A percentile compares a stretch with the other conserved stretches of the same genome.
Evolutionary conservation across 2,888 invertebrate species (phyloP).

Genomic region (Tupiocoris notatus): DNA sequence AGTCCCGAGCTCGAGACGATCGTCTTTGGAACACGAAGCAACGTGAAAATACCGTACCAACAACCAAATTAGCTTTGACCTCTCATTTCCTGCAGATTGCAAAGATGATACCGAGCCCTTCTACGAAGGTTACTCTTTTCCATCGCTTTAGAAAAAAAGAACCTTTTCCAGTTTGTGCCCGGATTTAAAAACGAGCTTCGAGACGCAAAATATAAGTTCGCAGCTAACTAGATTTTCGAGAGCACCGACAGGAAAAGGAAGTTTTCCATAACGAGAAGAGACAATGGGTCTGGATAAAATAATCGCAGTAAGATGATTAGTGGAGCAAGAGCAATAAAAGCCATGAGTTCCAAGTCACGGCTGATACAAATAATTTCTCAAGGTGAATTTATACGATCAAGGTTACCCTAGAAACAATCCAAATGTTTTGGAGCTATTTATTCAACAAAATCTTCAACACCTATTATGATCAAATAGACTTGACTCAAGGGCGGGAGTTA

Average conservation of each 20-base stretch:
- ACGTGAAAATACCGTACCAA: slow-evolving; percentile 38
- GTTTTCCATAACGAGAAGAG: neutral
- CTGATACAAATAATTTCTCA: no score
- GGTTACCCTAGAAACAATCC: no score
- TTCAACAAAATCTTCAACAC: no score
- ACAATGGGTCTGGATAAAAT: no score
- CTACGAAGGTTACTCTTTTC: slow-evolving; percentile 24
- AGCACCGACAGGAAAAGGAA: neutral
- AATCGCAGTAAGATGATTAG: no score
- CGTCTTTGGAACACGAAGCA: slow-evolving; percentile 1
- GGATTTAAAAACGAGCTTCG: neutral
- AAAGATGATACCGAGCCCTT: slow-evolving; percentile 31
- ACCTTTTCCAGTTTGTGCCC: neutral
- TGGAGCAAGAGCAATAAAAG: no score
- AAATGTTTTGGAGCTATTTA: no score
- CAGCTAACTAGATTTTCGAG: neutral
- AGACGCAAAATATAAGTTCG: neutral
- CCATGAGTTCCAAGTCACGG: no score
- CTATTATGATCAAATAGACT: no score
- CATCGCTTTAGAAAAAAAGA: slow-evolving; percentile 9
- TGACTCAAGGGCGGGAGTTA: no score
- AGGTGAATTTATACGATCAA: no score
- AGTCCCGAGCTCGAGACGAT: neutral
- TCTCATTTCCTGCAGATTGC: slow-evolving; percentile 39
- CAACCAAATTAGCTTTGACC: slow-evolving; percentile 40